Percentiles rank a stretch among this genome's conserved stretches.
These are phyloP conservation scores for Drosophila pegasa DNA, from an alignment of 2,888 invertebrate genomes.

Conservation along the genomic window DNA sequence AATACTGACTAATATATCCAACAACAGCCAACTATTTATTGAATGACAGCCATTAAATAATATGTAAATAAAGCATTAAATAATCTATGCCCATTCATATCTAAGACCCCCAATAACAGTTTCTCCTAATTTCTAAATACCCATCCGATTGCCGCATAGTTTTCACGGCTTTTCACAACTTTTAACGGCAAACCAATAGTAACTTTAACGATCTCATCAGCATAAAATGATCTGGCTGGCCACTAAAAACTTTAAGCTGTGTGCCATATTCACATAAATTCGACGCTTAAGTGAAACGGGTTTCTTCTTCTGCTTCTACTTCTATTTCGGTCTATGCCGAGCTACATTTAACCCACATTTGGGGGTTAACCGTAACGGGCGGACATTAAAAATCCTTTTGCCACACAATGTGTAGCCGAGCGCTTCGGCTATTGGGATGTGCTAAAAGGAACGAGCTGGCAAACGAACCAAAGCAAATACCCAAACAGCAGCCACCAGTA, in stretches of 20 bases:
- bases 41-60: background rate
- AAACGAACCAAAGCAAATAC: constrained; percentile 38
- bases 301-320: background rate
- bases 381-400: constrained; percentile 53
- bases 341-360: constrained; percentile 48
- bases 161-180: constrained; percentile 1
- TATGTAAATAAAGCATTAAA: constrained; percentile 2
- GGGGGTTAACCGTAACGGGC: constrained; percentile 33
- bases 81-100: background rate
- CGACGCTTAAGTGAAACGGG: background rate
- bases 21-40: background rate
- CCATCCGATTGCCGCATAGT: background rate
- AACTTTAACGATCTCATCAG: constrained; percentile 24
- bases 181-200: constrained; percentile 2
- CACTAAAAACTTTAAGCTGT: constrained; percentile 7
- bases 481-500: constrained; percentile 26
- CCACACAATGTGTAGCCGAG: constrained; percentile 35
- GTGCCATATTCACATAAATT: constrained; percentile 10
- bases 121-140: background rate
- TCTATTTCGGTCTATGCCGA: background rate
- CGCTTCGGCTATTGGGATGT: constrained; percentile 49
- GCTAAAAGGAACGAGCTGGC: constrained; percentile 22
- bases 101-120: background rate
- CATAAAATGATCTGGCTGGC: constrained; percentile 19
- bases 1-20: background rate